A percentile compares a stretch with the other conserved stretches of the same genome.
These are phyloP conservation scores for Oryzias sinensis DNA, from an alignment of 2,797 vertebrate genomes.

Conservation along the genomic window DNA sequence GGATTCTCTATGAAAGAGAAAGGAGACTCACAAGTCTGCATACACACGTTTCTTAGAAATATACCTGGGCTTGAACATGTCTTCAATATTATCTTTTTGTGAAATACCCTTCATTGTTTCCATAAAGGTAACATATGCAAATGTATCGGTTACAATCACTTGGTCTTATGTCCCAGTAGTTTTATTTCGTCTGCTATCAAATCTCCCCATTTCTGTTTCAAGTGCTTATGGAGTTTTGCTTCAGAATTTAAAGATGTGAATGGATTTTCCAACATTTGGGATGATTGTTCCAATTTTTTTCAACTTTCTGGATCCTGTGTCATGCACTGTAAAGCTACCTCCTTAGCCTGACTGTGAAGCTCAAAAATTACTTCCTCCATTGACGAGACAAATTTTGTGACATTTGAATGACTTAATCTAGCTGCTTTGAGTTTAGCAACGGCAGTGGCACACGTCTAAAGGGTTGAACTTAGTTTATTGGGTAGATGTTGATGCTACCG, in stretches of 20 bases:
- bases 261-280: constrained; percentile 29
- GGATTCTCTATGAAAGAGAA: too few relatives aligned
- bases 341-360: constrained; percentile 24
- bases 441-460: constrained; percentile 11
- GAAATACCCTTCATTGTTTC: constrained; percentile 31
- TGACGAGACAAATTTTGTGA: constrained; percentile 22
- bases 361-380: constrained; percentile 19
- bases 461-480: constrained; percentile 9
- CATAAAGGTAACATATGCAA: constrained; percentile 37
- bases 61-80: background rate
- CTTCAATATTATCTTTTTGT: background rate
- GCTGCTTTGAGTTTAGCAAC: background rate
- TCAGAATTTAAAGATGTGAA: constrained; percentile 44
- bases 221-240: background rate
- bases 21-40: too few relatives aligned
- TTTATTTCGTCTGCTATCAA: constrained; percentile 29
- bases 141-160: constrained; percentile 36
- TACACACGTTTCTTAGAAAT: background rate
- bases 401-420: constrained; percentile 17
- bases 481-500: constrained; percentile 1
- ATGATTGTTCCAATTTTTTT: constrained; percentile 25
- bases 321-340: constrained; percentile 29
- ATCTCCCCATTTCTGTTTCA: constrained; percentile 29
- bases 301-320: constrained; percentile 16
- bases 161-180: constrained; percentile 29